These are phyloP conservation scores for Ophioninae sp. DNA, from an alignment of 2,888 invertebrate genomes.

Conservation along the genomic window DNA sequence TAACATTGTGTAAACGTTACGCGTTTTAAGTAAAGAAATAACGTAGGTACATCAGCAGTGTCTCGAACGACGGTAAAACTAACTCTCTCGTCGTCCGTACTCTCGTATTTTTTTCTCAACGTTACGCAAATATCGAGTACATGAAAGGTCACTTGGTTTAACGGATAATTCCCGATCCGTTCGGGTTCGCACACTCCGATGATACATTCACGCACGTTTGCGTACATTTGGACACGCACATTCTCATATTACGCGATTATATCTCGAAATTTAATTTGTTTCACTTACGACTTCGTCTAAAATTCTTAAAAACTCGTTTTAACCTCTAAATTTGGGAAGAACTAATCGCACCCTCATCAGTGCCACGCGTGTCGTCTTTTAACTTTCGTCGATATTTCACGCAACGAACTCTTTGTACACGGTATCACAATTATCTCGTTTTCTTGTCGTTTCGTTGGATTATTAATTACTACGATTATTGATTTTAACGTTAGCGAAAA, in stretches of 20 bases:
- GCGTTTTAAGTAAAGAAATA: constrained; percentile 56
- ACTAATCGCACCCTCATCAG: constrained; percentile 28
- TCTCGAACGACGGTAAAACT: constrained; percentile 30
- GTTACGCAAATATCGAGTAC: constrained; percentile 41
- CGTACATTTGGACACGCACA: neutral
- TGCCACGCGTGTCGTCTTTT: neutral
- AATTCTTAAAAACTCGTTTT: constrained; percentile 16
- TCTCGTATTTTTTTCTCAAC: constrained; percentile 14
- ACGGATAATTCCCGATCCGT: constrained; percentile 36
- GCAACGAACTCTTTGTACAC: constrained; percentile 19
- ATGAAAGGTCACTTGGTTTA: constrained; percentile 59
- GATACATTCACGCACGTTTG: neutral
- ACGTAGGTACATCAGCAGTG: constrained; percentile 39
- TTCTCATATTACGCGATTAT: neutral
- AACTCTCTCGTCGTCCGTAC: constrained; percentile 13
- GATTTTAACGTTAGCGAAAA: constrained; percentile 10
- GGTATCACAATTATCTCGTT: constrained; percentile 73
- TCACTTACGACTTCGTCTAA: constrained; percentile 17
- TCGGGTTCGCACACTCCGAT: neutral
- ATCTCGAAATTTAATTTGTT: constrained; percentile 4
- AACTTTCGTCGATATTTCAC: neutral
- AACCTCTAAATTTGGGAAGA: constrained; percentile 27
- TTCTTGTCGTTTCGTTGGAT: neutral
- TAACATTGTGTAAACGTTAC: constrained; percentile 41
- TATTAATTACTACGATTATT: constrained; percentile 17